Base-by-base conservation (phyloP, 2,888 invertebrate species). In the Cataglyphis rosenhaueri region DNA sequence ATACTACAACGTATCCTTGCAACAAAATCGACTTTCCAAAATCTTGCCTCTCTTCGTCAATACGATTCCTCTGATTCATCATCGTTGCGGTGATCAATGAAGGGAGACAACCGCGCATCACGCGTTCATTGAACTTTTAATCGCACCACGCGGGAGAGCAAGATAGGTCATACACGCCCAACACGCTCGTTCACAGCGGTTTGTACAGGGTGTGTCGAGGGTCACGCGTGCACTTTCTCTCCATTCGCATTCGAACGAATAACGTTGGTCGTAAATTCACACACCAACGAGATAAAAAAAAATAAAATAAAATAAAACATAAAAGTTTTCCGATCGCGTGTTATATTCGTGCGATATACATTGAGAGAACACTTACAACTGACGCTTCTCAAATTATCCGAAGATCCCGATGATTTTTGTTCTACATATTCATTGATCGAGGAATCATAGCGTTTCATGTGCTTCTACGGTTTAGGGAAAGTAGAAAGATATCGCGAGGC, bases 91-190 rank as follows among this genome's bases (percentile, higher is more conserved):
- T 70, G 68, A 87, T 81, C 85, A 68, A 64, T 68, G 79, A 62
- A 79, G 59, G 44, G 79, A 79, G 59, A 48, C 68, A 32, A 44
- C n/a, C 59, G 59, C 35, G 29, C 59, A 44, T 52, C 55, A 55
- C 55, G 38, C 48, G 83, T 88, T 86, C 83, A 38, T 83, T 86
- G 86, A 84, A 86, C 85, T 41, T 68, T 82, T 82, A 82, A 79
- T 83, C 75, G 29, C 55, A 10, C 59, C 59, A 41, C n/a, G 59
- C 62, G 59, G 48, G 66, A 71, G 70, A 71, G 73, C 84, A 52
- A 48, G 55, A 29, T 41, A 64, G 21, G 29, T 35, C 38, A 64
- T 57, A 25, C 52, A 15, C 65, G 79, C 81, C 44, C 52, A 55
- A 57, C 62, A 52, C 66, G 57, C 38, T 44, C 65, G 61, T 29